Percentiles rank a stretch among this genome's conserved stretches.
These are phyloP conservation scores for Mobula hypostoma DNA, from an alignment of 2,113 vertebrate species.

Conservation along the genomic window DNA sequence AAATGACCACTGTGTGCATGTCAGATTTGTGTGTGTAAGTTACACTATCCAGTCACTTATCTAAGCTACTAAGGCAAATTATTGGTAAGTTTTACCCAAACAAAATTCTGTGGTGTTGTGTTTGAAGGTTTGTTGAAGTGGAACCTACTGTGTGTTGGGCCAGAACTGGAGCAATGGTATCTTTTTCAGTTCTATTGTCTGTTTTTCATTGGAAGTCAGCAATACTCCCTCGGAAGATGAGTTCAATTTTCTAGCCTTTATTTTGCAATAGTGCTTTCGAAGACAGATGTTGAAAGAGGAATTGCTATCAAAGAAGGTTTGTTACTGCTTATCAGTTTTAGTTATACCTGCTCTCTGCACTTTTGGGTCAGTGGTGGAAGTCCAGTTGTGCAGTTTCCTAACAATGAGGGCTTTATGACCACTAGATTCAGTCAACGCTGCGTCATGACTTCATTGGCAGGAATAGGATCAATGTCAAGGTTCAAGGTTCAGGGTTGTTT, in stretches of 20 bases:
- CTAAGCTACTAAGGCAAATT: background rate
- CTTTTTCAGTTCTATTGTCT: background rate
- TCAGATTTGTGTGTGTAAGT: background rate
- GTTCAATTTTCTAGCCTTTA: background rate
- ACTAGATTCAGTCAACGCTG: background rate
- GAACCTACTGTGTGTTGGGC: background rate
- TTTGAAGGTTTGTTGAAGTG: background rate
- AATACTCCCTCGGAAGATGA: background rate
- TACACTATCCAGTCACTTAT: background rate
- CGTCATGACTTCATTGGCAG: background rate
- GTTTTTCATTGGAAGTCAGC: too few species aligned
- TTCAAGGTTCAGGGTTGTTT: too few species aligned
- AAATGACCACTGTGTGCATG: too few species aligned
- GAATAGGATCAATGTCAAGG: too few species aligned
- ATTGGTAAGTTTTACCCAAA: too few species aligned
- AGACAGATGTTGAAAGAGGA: background rate
- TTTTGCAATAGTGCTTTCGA: background rate
- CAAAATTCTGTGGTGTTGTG: too few species aligned
- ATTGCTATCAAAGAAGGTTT: background rate
- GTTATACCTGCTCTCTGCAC: background rate
- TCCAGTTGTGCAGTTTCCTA: background rate
- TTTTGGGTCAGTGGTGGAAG: background rate
- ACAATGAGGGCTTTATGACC: background rate
- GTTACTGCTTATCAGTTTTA: background rate
- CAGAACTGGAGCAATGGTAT: background rate